Percentiles rank a stretch among this genome's conserved stretches.
phyloP scores from a whole-genome alignment of 2,888 invertebrate genomes.

The Trichacis sp. region DNA sequence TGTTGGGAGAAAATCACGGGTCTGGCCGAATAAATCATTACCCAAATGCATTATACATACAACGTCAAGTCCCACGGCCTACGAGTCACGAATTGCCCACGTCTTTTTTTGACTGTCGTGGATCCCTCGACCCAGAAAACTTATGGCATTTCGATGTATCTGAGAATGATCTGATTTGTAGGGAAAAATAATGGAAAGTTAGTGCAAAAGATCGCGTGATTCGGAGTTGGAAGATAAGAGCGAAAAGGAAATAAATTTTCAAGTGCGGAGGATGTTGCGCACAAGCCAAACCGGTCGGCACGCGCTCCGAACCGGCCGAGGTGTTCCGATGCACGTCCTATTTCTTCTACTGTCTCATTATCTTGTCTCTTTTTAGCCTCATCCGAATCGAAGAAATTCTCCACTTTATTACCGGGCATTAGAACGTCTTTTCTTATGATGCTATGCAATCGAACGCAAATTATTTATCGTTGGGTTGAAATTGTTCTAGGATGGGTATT shows the following conservation, averaged over 20 bases:
- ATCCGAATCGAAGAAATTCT: constrained; percentile 22
- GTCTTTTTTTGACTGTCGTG: background rate
- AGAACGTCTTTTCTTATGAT: no score
- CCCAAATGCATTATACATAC: background rate
- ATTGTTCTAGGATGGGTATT: no score
- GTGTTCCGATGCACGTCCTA: constrained; percentile 23
- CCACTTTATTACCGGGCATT: constrained; percentile 2
- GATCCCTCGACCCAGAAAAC: background rate
- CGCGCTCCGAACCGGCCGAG: constrained; percentile 45
- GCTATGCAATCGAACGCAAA: no score
- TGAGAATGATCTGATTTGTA: no score
- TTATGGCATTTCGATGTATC: background rate
- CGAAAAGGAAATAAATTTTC: constrained; percentile 49
- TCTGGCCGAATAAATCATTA: constrained; percentile 4
- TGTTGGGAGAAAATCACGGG: constrained; percentile 3
- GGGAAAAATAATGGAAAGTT: no score
- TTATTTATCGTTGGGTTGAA: no score
- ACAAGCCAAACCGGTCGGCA: constrained; percentile 64
- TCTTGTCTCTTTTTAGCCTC: constrained; percentile 16
- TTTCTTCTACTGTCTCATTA: constrained; percentile 30
- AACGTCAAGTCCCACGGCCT: constrained; percentile 4
- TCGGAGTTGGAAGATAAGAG: background rate
- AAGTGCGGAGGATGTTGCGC: constrained; percentile 46
- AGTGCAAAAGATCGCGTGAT: background rate
- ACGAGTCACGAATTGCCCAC: constrained; percentile 7